Conservation (phyloP, 2,888 invertebrate genomes). For the Lithodes maja region DNA sequence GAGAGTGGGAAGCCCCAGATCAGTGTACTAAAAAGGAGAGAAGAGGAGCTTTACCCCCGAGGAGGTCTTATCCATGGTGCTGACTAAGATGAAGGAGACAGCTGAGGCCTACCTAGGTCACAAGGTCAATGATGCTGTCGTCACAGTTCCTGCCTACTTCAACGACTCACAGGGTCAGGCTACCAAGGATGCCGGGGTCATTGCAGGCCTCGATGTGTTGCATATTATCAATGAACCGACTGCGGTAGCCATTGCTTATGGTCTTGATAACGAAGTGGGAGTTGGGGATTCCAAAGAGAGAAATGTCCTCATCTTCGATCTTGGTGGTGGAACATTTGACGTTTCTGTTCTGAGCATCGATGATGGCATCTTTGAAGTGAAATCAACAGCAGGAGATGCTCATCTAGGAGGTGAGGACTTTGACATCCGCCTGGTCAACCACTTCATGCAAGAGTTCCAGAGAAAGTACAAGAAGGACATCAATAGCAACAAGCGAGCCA, state of each 20-base stretch:
- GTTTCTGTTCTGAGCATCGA: no score
- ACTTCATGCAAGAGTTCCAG: no score
- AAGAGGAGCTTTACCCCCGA: constrained; percentile 80
- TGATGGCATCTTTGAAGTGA: no score
- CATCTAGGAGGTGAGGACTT: no score
- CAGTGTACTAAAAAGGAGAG: constrained; percentile 80
- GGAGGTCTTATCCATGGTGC: constrained; percentile 81
- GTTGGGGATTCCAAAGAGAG: background rate
- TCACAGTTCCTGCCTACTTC: constrained; percentile 74
- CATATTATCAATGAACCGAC: constrained; percentile 83
- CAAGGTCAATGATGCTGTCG: constrained; percentile 77
- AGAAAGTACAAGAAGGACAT: no score
- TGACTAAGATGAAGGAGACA: constrained; percentile 76
- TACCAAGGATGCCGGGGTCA: constrained; percentile 90
- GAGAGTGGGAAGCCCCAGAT: constrained; percentile 77
- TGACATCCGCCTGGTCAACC: no score
- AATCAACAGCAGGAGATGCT: no score
- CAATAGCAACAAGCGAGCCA: no score
- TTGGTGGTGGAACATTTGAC: constrained; percentile 73
- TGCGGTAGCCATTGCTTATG: constrained; percentile 80
- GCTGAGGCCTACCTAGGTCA: constrained; percentile 92
- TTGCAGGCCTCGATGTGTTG: constrained; percentile 83
- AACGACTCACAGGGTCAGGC: no score
- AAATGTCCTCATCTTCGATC: constrained; percentile 78
- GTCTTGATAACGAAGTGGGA: constrained; percentile 76